Base-by-base conservation (phyloP, 2,113 vertebrate species). In the Corythaeola cristata region DNA sequence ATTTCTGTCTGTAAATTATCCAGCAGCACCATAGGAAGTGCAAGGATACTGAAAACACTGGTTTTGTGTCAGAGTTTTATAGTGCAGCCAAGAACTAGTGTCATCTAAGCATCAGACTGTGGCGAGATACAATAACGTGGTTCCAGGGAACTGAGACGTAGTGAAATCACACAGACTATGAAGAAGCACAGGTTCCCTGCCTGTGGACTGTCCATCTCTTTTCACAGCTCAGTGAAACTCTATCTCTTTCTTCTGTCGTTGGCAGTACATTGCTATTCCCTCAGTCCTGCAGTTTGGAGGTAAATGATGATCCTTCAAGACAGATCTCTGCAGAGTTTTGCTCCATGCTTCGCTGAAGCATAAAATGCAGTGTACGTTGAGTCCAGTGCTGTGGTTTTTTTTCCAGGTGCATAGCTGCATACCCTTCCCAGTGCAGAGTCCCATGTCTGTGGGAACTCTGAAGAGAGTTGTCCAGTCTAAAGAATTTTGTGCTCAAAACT, bases 161-260 rank as follows among this genome's bases (percentile, higher is more conserved):
- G 26, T 85, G 71, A 93, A 90, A 88, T 76, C 82, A 78, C 52
- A 56, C n/a, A 30, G 47, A 18, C 7, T 86, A 59, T 45, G 58
- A 71, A 63, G 85, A 53, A 90, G 23, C 20, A 71, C 68, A 67
- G 37, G 26, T 77, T 90, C 80, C 59, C 63, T 93, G 67, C 72
- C 55, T 80, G 13, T 62, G 52, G 52, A 52, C 26, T 35, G 52
- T 14, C 41, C 85, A 74, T 47, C 63, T 80, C 67, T 74, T 90
- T 94, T 88, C 82, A 93, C 92, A 96, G 85, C 47, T 71, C 75
- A 74, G 15, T 80, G 88, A 83, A 91, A 66, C 49, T 76, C n/a
- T 66, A 16, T 49, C 32, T 79, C 53, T 66, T 93, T 83, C 68
- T 88, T 94, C 91, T 94, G 32, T 37, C 8, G 1, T 83, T 95